Evolutionary conservation across 2,888 invertebrate genomes (phyloP).

Genomic region (Thymelicus lineola): DNA sequence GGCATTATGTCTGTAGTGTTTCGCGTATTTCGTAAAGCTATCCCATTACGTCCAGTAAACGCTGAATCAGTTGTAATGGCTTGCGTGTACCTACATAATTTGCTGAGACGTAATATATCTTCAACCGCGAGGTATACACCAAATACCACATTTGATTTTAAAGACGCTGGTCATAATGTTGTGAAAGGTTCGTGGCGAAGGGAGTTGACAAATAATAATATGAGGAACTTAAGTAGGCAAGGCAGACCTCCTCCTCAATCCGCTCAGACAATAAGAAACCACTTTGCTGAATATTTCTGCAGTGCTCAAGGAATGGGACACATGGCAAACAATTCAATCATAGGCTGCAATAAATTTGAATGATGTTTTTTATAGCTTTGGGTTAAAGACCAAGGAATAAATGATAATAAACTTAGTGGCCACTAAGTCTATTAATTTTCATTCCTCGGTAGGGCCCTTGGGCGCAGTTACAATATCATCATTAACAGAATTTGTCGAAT

Average conservation of each 20-base stretch:
- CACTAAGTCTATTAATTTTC: too few species aligned
- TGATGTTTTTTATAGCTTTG: too few species aligned
- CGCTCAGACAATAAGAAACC: not conserved
- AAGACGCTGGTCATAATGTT: conserved; percentile 1
- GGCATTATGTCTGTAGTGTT: conserved; percentile 37
- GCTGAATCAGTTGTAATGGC: conserved; percentile 19
- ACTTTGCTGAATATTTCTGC: not conserved
- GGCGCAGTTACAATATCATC: too few species aligned
- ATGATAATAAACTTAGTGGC: too few species aligned
- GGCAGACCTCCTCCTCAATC: not conserved
- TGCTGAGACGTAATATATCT: conserved; percentile 14
- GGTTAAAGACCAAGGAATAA: too few species aligned
- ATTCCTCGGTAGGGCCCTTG: too few species aligned
- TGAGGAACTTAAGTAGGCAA: too few species aligned
- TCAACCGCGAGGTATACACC: not conserved
- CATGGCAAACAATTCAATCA: not conserved
- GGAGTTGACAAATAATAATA: not conserved
- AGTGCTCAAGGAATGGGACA: not conserved
- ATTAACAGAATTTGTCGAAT: not conserved
- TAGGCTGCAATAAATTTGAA: too few species aligned
- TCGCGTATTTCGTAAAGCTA: conserved; percentile 15
- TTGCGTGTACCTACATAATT: conserved; percentile 18
- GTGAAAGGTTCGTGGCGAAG: not conserved
- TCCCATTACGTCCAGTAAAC: not conserved
- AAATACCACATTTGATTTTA: too few species aligned